A percentile compares a stretch with the other conserved stretches of the same genome.
Evolutionary conservation across 53 echinoderm and acorn worm genomes (phyloP).

Genomic region (Zoroaster sp.): DNA sequence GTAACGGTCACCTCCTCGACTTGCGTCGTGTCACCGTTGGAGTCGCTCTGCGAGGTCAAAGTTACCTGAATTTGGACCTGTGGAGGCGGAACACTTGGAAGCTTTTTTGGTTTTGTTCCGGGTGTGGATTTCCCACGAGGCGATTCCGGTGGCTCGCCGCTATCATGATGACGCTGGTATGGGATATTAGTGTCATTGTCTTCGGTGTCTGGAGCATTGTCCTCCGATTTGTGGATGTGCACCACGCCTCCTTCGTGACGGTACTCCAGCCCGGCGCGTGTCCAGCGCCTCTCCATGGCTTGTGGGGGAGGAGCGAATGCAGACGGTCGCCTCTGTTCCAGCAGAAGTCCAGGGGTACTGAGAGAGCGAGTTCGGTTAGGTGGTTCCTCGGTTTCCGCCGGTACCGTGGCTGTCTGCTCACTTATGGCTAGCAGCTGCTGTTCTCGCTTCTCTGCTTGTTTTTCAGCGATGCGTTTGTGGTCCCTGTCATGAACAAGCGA

Average conservation of each 20-base stretch:
- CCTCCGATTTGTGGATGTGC: conserved; percentile 88
- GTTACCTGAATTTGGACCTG: conserved; percentile 39
- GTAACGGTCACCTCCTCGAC: conserved; percentile 46
- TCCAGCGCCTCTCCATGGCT: conserved; percentile 85
- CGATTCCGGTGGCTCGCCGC: neutral
- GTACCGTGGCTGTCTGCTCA: conserved; percentile 22
- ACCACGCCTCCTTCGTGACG: conserved; percentile 81
- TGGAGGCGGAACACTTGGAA: conserved; percentile 23
- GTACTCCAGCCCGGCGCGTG: conserved; percentile 80
- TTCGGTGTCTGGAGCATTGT: conserved; percentile 25
- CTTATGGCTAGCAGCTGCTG: conserved; percentile 55
- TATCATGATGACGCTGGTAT: conserved; percentile 45
- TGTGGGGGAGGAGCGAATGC: conserved; percentile 89
- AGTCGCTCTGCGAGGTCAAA: conserved; percentile 10
- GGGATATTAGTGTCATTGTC: conserved; percentile 9
- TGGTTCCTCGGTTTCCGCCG: conserved; percentile 46
- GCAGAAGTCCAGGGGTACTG: conserved; percentile 21
- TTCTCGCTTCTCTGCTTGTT: conserved; percentile 63
- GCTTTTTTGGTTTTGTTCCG: conserved; percentile 41
- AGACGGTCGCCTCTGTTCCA: conserved; percentile 69
- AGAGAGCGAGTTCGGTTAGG: conserved; percentile 25
- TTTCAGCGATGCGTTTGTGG: conserved; percentile 74
- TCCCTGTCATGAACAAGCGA: conserved; percentile 69
- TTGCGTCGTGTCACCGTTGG: neutral
- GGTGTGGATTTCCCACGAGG: conserved; percentile 7